phyloP scores from a whole-genome alignment of 2,113 vertebrate species.

The Coracopsis vasa region DNA sequence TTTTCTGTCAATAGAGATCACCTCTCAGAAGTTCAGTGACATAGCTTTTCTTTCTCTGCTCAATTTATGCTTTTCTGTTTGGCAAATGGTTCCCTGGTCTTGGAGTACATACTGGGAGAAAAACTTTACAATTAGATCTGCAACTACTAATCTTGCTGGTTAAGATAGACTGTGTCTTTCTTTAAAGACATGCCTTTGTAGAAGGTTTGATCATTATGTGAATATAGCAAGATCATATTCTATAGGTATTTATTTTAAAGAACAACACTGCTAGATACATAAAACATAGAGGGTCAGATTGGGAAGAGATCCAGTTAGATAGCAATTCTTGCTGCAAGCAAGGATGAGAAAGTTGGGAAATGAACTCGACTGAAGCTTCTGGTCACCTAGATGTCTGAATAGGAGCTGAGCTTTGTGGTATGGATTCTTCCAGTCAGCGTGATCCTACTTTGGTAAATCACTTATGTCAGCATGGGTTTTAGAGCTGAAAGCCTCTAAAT shows the following conservation, averaged over 20 bases:
- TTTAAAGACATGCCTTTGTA: not conserved
- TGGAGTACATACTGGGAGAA: not conserved
- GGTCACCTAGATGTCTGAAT: not conserved
- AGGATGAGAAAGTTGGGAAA: not conserved
- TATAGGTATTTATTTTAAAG: not conserved
- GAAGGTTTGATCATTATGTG: not conserved
- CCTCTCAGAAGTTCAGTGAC: not conserved
- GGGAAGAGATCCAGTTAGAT: not conserved
- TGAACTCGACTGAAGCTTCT: not conserved
- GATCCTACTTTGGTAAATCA: not conserved
- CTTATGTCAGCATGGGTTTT: not conserved
- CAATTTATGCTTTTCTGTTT: not conserved
- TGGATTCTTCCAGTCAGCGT: not conserved
- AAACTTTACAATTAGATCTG: not conserved
- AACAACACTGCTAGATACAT: not conserved
- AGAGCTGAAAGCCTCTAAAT: not conserved
- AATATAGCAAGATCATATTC: not conserved
- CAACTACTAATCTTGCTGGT: not conserved
- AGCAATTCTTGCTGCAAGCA: not conserved
- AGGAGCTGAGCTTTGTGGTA: not conserved
- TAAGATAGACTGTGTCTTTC: not conserved
- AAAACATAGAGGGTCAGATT: not conserved
- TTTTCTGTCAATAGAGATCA: not conserved
- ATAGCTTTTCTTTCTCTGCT: not conserved
- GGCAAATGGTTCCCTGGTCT: not conserved